Evolutionary conservation across 2,113 vertebrate species (phyloP).

Genomic region (Rutilus rutilus): DNA sequence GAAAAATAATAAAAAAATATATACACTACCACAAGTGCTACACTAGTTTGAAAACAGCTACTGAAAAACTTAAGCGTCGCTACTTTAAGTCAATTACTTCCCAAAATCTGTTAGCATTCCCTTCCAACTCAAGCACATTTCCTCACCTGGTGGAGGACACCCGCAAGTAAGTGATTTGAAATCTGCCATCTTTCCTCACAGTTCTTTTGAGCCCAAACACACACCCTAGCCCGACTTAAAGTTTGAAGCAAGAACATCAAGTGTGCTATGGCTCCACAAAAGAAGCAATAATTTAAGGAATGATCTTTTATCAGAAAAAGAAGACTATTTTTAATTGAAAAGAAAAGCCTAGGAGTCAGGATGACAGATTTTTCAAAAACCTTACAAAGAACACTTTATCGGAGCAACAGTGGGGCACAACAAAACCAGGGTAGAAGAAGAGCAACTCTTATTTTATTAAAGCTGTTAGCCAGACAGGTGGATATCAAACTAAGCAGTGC

Average conservation of each 20-base stretch:
- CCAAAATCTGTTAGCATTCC: neutral
- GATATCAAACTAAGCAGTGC: slow-evolving; percentile 35
- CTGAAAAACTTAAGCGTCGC: neutral
- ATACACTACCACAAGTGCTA: neutral
- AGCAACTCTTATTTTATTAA: slow-evolving; percentile 34
- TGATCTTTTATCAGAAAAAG: neutral
- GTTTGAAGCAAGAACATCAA: neutral
- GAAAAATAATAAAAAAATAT: no score
- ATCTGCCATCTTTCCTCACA: neutral
- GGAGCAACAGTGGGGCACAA: slow-evolving; percentile 1
- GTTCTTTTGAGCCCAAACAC: neutral
- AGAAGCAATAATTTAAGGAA: neutral
- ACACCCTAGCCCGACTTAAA: neutral
- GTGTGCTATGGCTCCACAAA: neutral
- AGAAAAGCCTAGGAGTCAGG: neutral
- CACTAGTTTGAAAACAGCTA: neutral
- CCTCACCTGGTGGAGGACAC: neutral
- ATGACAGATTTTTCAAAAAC: slow-evolving; percentile 15
- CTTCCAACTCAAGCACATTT: neutral
- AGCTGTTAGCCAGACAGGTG: slow-evolving; percentile 6
- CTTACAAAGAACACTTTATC: slow-evolving; percentile 14
- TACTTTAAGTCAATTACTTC: neutral
- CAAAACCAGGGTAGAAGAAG: neutral
- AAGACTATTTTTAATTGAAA: neutral
- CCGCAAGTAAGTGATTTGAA: neutral